Evolutionary conservation across 2,113 vertebrate species (phyloP).

Genomic region (Pterocles orientalis): DNA sequence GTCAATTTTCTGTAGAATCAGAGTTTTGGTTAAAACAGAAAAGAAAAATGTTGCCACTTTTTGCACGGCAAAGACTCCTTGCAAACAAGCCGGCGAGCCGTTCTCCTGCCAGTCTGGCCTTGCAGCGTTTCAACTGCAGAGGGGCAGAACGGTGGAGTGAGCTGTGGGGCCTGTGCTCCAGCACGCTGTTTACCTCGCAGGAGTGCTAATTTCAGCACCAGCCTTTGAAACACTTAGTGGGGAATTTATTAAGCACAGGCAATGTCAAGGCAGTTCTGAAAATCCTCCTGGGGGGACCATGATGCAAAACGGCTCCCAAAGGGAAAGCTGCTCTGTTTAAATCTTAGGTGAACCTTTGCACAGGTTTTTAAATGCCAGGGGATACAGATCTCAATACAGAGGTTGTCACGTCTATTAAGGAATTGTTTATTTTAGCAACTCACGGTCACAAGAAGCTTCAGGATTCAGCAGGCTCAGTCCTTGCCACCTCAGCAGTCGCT

Average conservation of each 20-base stretch:
- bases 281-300: not conserved
- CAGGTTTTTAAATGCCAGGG: not conserved
- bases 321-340: not conserved
- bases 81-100: rapidly evolving
- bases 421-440: slow-evolving; percentile 37
- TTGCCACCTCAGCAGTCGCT: not conserved
- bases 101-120: not conserved
- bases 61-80: not conserved
- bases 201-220: slow-evolving; percentile 13
- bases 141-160: not conserved
- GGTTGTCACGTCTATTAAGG: not conserved
- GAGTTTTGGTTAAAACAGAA: not conserved
- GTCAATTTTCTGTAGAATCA: not conserved
- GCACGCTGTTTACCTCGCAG: not conserved
- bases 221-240: not conserved
- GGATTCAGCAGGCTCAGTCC: not conserved
- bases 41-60: not conserved
- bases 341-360: not conserved
- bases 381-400: not conserved
- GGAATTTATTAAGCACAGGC: slow-evolving; percentile 3
- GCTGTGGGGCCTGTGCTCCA: not conserved
- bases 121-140: not conserved
- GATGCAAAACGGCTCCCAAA: not conserved
- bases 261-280: not conserved
- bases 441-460: not conserved